Evolutionary conservation across 2,888 invertebrate species (phyloP), one percentile per base, ranked within the genome.

Genomic region (Thumatha senex): DNA sequence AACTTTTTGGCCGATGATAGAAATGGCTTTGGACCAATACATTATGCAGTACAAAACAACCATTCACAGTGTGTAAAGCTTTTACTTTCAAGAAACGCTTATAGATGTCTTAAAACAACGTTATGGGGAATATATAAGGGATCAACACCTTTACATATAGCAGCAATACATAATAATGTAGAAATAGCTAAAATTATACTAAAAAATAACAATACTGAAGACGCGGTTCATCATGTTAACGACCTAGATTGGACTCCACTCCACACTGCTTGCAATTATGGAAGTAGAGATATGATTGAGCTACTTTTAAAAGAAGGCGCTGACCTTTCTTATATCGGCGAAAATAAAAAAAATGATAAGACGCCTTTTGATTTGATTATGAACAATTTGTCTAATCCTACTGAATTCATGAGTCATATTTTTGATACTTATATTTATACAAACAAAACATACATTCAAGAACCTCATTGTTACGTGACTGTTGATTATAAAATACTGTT

Each of bases 231-330:
- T 34, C 41, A 38, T 7, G 14, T 34, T 0, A 66, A 68, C 40
- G 48, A 54, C 35, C 40, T 42, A n/a, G 66, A 60, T 7, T 65
- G 66, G 58, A 60, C 59, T n/a, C 62, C 67, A 10, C 46, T 87
- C 7, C 85, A 89, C 51, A 73, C 78, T 9, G 86, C 85, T n/a
- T 90, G 66, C 34, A 51, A 51, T 36, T 48, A 63, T 10, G 66
- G 63, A 18, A 92, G 92, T 56, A 84, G 92, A 56, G 91, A 93
- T 49, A 89, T 92, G 58, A 88, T 93, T 15, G 57, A 56, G 0
- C 49, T 80, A 7, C 60, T 85, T 36, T 61, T 84, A 9, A 67
- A 76, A 63, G 74, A 82, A 58, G 89, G 89, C 0, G 83, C 82
- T 2, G 82, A 89, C 42, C 40, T 67, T 29, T 59, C 66, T 38